phyloP scores from a whole-genome alignment of 2,113 vertebrate genomes.

The Columbina picui region DNA sequence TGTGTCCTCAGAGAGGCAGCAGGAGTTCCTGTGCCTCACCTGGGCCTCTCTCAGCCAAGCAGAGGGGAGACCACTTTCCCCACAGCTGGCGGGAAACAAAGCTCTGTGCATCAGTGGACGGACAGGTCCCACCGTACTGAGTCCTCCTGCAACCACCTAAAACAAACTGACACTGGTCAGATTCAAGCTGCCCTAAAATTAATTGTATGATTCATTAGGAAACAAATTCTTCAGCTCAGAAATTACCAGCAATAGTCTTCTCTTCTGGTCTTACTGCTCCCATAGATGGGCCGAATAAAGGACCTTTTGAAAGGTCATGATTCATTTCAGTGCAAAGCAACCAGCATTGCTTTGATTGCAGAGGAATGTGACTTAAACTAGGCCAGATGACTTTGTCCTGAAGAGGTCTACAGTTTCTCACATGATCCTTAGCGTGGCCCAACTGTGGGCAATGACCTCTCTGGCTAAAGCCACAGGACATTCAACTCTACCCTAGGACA shows the following conservation, averaged over 20 bases:
- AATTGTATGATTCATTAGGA: not conserved
- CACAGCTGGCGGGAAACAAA: not conserved
- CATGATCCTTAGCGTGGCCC: not conserved
- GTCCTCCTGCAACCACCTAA: not conserved
- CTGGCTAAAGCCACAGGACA: not conserved
- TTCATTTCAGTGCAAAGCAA: not conserved
- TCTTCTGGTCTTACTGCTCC: not conserved
- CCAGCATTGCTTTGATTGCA: not conserved
- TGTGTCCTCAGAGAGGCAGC: not conserved
- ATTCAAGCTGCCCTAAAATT: not conserved
- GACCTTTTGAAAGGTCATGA: not conserved
- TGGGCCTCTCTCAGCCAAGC: not conserved
- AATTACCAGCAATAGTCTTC: not conserved
- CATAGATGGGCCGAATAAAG: not conserved
- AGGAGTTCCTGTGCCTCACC: not conserved
- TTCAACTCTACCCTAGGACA: not conserved
- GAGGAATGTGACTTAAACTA: not conserved
- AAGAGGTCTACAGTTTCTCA: not conserved
- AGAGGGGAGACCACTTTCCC: not conserved
- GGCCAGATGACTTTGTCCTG: not conserved
- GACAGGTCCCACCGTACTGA: not conserved
- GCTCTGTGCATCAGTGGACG: not conserved
- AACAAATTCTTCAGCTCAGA: conserved; percentile 3
- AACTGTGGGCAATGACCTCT: not conserved
- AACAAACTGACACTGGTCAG: not conserved